These are phyloP conservation scores for Andricus curvator DNA, from an alignment of 2,888 invertebrate genomes.

Conservation along the genomic window DNA sequence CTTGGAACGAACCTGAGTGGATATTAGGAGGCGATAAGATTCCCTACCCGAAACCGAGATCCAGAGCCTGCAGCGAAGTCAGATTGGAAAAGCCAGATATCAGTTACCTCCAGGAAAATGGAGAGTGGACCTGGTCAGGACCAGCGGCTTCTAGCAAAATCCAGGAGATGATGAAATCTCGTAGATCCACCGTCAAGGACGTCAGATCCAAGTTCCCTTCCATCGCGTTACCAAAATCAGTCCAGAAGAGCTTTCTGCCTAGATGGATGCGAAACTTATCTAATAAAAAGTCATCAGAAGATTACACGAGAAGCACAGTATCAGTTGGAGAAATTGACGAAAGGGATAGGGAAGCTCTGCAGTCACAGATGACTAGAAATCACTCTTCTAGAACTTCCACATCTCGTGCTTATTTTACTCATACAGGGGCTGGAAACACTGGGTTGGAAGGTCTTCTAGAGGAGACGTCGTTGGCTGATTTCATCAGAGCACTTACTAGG, in stretches of 20 bases:
- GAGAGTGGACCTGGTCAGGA: constrained; percentile 85
- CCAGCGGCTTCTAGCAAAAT: constrained; percentile 82
- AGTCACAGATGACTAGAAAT: constrained; percentile 52
- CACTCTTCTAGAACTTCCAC: constrained; percentile 54
- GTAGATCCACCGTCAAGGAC: constrained; percentile 59
- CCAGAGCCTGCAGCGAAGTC: constrained; percentile 83
- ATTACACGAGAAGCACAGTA: constrained; percentile 51
- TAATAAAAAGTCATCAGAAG: constrained; percentile 57
- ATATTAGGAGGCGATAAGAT: constrained; percentile 79
- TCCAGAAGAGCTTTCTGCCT: constrained; percentile 66
- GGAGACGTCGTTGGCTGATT: constrained; percentile 90
- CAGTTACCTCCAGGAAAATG: constrained; percentile 68
- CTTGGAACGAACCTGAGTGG: constrained; percentile 77
- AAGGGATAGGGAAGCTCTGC: constrained; percentile 54
- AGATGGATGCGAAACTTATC: constrained; percentile 67
- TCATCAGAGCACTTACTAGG: constrained; percentile 87
- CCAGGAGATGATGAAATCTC: constrained; percentile 78
- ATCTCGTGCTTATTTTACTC: constrained; percentile 71
- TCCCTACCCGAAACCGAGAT: constrained; percentile 77
- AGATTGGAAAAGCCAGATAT: constrained; percentile 77
- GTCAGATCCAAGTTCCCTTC: constrained; percentile 68
- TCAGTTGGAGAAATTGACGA: constrained; percentile 62
- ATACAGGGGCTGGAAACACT: constrained; percentile 63
- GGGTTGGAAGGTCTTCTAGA: constrained; percentile 83
- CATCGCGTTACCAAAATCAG: constrained; percentile 67